Percentiles rank a stretch among this genome's conserved stretches.
These are phyloP conservation scores for Sphenodon punctatus DNA, from an alignment of 2,797 vertebrate genomes.

Conservation along the genomic window DNA sequence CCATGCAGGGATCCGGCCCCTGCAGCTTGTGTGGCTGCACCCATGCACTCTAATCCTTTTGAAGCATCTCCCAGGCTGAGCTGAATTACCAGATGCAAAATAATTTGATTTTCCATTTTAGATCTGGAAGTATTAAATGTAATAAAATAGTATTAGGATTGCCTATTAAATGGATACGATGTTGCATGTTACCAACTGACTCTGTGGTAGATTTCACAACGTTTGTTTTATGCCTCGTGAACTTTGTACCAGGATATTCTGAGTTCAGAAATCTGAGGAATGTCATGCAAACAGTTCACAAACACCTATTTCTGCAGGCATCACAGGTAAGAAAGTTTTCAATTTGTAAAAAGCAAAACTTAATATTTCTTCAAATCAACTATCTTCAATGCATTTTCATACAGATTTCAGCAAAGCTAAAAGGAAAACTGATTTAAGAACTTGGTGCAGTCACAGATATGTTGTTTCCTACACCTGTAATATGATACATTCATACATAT, in stretches of 20 bases:
- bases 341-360: background rate
- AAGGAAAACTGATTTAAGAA: background rate
- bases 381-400: background rate
- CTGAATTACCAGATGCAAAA: background rate
- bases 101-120: background rate
- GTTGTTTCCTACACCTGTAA: background rate
- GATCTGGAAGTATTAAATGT: conserved; percentile 11
- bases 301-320: background rate
- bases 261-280: background rate
- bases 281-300: background rate
- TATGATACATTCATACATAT: background rate
- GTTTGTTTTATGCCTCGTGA: background rate
- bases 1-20: too few relatives aligned
- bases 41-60: too few relatives aligned
- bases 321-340: background rate
- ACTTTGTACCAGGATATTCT: background rate
- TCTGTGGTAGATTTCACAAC: background rate
- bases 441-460: background rate
- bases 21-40: too few relatives aligned
- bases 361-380: background rate
- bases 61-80: too few relatives aligned
- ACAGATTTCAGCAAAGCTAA: background rate
- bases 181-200: conserved; percentile 7
- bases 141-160: background rate
- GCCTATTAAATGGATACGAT: background rate